Evolutionary conservation across 2,113 vertebrate genomes (phyloP), one percentile per base, ranked within the genome.

Genomic region (Pongo abelii): DNA sequence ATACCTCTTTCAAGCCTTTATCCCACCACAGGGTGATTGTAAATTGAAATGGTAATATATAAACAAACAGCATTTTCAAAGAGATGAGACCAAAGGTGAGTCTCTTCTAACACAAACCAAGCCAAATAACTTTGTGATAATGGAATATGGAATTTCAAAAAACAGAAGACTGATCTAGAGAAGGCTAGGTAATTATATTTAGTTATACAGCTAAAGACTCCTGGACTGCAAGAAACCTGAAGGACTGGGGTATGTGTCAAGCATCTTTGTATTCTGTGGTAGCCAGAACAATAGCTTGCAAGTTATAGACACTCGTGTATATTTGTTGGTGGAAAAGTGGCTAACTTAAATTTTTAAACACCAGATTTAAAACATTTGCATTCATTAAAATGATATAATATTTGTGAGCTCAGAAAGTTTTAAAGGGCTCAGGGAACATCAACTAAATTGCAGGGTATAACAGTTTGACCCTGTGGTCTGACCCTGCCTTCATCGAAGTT

Each of bases 281-380:
- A 38, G 48, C 69, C 25, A 64, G 12, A 83, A 27, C 11, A 32
- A 22, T 59, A 48, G 64, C 32, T 83, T 43, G 18, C 20, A 67
- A 81, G 16, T 23, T 38, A 20, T 6, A 70, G 52, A 57, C 18
- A 80, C 1, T 18, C 7, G 0, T 20, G 32, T 14, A 0, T n/a
- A 17, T 52, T 32, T 59, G 46, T 70, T 80, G 46, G 59, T 67
- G 57, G 8, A 14, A 84, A 80, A 91, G 48, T 6, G 20, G 50
- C 57, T 59, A 86, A 69, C 16, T 74, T 92, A 52, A 38, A 43
- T 48, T 52, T 52, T 85, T 93, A 74, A 94, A 93, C 25, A 35
- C 50, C 84, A 52, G 48, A 81, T 48, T 86, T 59, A 84, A 94
- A 92, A 55, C 40, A 83, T 32, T 2, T 93, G 40, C 23, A 32